Evolutionary conservation across 2,797 vertebrate genomes (phyloP).

Genomic region (Tapera naevia): DNA sequence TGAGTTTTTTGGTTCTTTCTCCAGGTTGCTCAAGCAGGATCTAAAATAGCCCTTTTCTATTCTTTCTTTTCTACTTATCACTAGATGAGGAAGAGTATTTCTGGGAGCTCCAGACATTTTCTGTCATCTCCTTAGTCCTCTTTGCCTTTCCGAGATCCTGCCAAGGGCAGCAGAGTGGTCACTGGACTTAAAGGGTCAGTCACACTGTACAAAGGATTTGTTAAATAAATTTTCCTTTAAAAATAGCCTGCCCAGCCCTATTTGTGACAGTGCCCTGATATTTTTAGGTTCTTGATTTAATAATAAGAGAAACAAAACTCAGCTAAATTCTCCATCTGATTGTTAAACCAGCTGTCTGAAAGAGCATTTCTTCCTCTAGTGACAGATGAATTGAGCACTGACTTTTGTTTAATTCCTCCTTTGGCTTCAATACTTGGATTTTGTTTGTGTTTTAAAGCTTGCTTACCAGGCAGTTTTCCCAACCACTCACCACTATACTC

Average conservation of each 20-base stretch:
- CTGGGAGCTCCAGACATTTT: neutral
- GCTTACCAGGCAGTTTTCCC: slow-evolving; percentile 12
- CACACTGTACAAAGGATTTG: neutral
- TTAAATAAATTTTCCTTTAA: slow-evolving; percentile 36
- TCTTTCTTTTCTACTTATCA: neutral
- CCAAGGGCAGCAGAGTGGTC: neutral
- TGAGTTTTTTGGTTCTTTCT: neutral
- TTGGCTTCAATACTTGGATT: slow-evolving; percentile 6
- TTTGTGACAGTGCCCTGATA: slow-evolving; percentile 16
- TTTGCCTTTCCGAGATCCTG: neutral
- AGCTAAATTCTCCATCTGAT: slow-evolving; percentile 26
- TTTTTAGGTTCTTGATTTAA: slow-evolving; percentile 52
- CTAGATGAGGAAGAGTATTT: neutral
- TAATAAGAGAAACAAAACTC: slow-evolving; percentile 42
- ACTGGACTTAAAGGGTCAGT: slow-evolving; percentile 6
- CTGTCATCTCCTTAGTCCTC: neutral
- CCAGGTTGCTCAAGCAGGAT: neutral
- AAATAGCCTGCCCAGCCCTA: neutral
- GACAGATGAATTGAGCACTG: neutral
- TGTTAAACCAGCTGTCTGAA: slow-evolving; percentile 45
- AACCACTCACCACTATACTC: neutral
- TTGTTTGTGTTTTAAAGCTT: slow-evolving; percentile 23
- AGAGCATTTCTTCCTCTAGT: slow-evolving; percentile 5
- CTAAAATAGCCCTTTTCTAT: neutral
- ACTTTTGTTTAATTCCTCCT: slow-evolving; percentile 24